phyloP scores from a whole-genome alignment of 1,140 invertebrate genomes.

The Dreissena rostriformis region DNA sequence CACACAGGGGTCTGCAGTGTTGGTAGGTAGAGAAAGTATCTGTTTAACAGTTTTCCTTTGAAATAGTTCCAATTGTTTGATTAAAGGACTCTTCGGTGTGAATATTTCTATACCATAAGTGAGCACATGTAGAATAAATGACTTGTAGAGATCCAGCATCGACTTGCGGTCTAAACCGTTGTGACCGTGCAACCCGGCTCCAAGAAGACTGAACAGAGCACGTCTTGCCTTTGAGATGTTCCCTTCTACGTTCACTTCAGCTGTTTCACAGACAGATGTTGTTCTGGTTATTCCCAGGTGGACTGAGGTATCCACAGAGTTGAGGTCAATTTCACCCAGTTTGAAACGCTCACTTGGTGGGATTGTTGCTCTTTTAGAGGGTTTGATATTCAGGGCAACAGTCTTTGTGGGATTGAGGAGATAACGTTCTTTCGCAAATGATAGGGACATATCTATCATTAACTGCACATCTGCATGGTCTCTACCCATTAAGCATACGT shows the following conservation, averaged over 20 bases:
- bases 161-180: slow-evolving; percentile 5
- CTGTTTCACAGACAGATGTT: neutral
- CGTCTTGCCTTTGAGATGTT: slow-evolving; percentile 42
- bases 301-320: neutral
- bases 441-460: neutral
- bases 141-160: neutral
- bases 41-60: slow-evolving; percentile 34
- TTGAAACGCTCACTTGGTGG: neutral
- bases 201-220: slow-evolving; percentile 14
- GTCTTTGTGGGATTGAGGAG: slow-evolving; percentile 30
- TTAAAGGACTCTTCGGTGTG: neutral
- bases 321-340: slow-evolving; percentile 1
- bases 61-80: slow-evolving; percentile 31
- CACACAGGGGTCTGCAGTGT: slow-evolving; percentile 14
- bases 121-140: neutral
- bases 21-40: slow-evolving; percentile 21
- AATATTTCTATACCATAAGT: slow-evolving; percentile 13
- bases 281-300: slow-evolving; percentile 38
- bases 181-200: neutral
- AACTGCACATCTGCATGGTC: neutral
- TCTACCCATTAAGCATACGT: neutral
- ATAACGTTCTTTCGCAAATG: slow-evolving; percentile 12
- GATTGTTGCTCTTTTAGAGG: neutral
- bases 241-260: neutral
- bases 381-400: neutral